phyloP scores from a whole-genome alignment of 2,113 vertebrate species.

The Equus quagga region DNA sequence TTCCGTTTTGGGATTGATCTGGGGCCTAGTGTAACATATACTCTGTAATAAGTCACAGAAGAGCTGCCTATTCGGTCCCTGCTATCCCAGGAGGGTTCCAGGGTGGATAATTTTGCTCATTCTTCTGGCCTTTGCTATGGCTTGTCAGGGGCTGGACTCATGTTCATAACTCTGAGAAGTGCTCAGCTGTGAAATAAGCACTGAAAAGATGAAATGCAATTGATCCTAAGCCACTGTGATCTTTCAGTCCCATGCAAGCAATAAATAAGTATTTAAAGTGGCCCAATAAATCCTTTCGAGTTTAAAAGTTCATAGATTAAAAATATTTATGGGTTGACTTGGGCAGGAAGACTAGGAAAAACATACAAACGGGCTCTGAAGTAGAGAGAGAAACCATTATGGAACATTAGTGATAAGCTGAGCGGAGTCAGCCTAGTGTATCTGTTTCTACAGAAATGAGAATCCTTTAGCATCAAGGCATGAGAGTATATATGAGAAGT shows the following conservation, averaged over 20 bases:
- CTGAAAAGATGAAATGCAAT: constrained; percentile 67
- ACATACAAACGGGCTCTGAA: constrained; percentile 5
- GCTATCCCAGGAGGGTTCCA: neutral
- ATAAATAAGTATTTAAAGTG: constrained; percentile 51
- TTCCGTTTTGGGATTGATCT: constrained; percentile 3
- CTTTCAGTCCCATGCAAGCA: constrained; percentile 49
- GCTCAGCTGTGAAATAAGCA: constrained; percentile 66
- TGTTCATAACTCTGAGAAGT: constrained; percentile 67
- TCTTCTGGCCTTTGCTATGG: constrained; percentile 48
- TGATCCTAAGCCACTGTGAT: constrained; percentile 40
- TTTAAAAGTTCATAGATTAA: constrained; percentile 60
- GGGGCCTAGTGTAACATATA: neutral
- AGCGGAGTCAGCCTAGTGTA: neutral
- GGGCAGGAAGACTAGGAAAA: constrained; percentile 45
- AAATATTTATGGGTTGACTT: constrained; percentile 3
- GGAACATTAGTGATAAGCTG: neutral
- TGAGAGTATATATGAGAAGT: neutral
- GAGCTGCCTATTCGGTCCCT: neutral
- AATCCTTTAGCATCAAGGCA: neutral
- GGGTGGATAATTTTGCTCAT: constrained; percentile 37
- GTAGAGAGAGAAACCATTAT: neutral
- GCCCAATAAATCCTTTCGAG: constrained; percentile 51
- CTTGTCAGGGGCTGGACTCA: constrained; percentile 47
- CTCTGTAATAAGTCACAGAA: neutral
- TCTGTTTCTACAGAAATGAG: neutral